Evolutionary conservation across 2,113 vertebrate genomes (phyloP).

Genomic region (Nipponia nippon): DNA sequence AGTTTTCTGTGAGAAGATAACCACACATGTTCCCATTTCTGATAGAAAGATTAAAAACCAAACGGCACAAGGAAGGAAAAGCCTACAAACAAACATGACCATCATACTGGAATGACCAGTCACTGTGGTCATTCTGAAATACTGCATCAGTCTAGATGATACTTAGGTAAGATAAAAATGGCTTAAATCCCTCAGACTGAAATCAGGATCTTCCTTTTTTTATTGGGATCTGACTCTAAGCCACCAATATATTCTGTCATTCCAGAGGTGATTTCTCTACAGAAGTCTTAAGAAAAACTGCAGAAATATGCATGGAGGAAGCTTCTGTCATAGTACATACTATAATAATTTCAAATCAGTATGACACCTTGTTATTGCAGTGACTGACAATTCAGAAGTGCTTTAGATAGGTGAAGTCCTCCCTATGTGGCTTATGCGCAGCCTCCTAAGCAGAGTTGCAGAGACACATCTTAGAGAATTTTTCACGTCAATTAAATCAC

Average conservation of each 20-base stretch:
- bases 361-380: background rate
- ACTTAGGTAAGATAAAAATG: background rate
- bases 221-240: background rate
- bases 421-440: fast-evolving
- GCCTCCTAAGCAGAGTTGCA: background rate
- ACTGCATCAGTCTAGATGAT: background rate
- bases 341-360: background rate
- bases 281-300: background rate
- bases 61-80: background rate
- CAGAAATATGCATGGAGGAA: background rate
- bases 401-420: background rate
- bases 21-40: background rate
- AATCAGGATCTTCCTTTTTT: background rate
- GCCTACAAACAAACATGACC: background rate
- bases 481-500: background rate
- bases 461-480: background rate
- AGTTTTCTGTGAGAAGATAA: background rate
- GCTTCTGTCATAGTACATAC: background rate
- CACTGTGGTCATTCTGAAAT: background rate
- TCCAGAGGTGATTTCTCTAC: background rate
- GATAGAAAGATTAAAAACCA: background rate
- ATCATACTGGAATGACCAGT: background rate
- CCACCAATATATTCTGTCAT: background rate
- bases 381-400: background rate
- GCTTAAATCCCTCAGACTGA: background rate